phyloP scores from a whole-genome alignment of 2,113 vertebrate genomes.

The Microcebus ravelobensis region DNA sequence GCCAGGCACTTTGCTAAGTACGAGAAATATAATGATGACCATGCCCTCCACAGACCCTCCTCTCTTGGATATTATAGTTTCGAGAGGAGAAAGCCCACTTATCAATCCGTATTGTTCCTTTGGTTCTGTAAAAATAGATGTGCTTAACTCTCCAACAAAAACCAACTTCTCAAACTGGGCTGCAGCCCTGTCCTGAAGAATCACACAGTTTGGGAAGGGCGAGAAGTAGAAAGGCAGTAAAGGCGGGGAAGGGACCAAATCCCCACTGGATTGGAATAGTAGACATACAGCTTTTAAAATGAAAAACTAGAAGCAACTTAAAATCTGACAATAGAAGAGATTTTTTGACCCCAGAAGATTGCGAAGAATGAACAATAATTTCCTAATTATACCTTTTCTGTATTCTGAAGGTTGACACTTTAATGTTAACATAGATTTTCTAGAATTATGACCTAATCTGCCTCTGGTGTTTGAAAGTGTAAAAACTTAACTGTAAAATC shows the following conservation, averaged over 20 bases:
- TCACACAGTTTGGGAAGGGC: not conserved
- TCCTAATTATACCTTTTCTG: conserved; percentile 30
- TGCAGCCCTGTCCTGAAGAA: not conserved
- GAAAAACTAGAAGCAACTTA: conserved; percentile 25
- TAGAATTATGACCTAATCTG: conserved; percentile 56
- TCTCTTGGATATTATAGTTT: not conserved
- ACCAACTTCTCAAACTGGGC: conserved; percentile 34
- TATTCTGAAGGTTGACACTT: conserved; percentile 44
- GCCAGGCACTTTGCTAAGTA: not conserved
- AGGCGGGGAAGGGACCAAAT: not conserved
- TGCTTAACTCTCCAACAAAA: not conserved
- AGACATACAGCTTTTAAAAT: not conserved
- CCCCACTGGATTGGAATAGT: not conserved
- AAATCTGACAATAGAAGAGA: not conserved
- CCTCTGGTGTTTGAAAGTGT: conserved; percentile 24
- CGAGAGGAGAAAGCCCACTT: not conserved
- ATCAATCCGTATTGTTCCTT: not conserved
- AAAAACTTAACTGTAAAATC: conserved; percentile 64
- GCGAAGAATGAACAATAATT: not conserved
- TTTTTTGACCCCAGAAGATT: not conserved
- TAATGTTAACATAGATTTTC: conserved; percentile 24
- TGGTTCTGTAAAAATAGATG: not conserved
- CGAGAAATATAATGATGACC: not conserved
- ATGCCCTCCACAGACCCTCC: not conserved
- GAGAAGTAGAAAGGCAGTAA: not conserved